phyloP scores from a whole-genome alignment of 2,797 vertebrate species.

The Kryptolebias ocellatus region DNA sequence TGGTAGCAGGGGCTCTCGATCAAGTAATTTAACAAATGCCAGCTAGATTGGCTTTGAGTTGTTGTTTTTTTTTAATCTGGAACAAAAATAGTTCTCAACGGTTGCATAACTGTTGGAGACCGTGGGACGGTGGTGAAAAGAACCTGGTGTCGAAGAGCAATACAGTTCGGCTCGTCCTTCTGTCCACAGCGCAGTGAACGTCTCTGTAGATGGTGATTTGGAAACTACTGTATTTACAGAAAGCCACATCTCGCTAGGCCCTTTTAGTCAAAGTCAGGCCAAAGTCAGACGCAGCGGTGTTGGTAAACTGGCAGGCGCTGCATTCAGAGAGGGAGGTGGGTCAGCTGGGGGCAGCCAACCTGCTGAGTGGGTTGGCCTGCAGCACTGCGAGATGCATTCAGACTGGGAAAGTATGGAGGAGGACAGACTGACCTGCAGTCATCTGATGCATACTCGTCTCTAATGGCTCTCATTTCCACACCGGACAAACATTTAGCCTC shows the following conservation, averaged over 20 bases:
- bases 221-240: background rate
- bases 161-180: background rate
- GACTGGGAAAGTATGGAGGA: slow-evolving; percentile 24
- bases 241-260: slow-evolving; percentile 27
- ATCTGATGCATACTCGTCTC: slow-evolving; percentile 31
- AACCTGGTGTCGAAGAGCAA: background rate
- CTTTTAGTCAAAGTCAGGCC: slow-evolving; percentile 63
- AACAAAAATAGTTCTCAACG: slow-evolving; percentile 1
- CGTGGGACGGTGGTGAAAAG: slow-evolving; percentile 9
- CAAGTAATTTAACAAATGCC: slow-evolving; percentile 31
- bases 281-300: slow-evolving; percentile 63
- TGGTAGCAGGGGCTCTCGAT: slow-evolving; percentile 23
- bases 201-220: background rate
- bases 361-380: slow-evolving; percentile 30
- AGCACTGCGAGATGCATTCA: slow-evolving; percentile 14
- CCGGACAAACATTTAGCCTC: slow-evolving; percentile 15
- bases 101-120: slow-evolving; percentile 26
- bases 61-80: slow-evolving; percentile 18
- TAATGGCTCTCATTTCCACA: slow-evolving; percentile 19
- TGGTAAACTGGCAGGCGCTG: slow-evolving; percentile 38
- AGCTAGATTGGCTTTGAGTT: slow-evolving; percentile 19
- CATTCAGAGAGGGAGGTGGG: slow-evolving; percentile 38
- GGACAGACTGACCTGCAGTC: slow-evolving; percentile 45
- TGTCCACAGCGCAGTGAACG: background rate
- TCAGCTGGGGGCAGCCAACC: slow-evolving; percentile 19